A percentile compares a stretch with the other conserved stretches of the same genome.
These are phyloP conservation scores for Amphipoea lucens DNA, from an alignment of 2,888 invertebrate genomes.

Conservation along the genomic window DNA sequence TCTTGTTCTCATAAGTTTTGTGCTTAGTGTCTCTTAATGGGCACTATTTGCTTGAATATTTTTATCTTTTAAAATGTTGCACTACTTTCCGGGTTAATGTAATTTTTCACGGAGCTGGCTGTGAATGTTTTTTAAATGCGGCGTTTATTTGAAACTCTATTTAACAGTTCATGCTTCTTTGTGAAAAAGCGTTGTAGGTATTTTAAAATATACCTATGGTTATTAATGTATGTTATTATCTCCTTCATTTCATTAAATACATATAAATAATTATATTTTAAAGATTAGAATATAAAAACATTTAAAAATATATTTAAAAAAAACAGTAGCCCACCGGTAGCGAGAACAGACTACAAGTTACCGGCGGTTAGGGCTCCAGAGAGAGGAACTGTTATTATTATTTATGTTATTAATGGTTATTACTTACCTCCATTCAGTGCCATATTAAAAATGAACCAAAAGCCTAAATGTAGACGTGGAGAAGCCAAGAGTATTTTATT, in stretches of 20 bases:
- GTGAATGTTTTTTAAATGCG: slow-evolving; percentile 24
- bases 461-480: slow-evolving; percentile 54
- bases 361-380: no score
- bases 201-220: neutral
- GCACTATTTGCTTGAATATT: slow-evolving; percentile 58
- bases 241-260: no score
- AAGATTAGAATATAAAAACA: no score
- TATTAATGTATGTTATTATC: neutral
- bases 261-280: no score
- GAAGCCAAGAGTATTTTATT: slow-evolving; percentile 73
- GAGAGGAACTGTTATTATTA: no score
- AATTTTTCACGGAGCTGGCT: slow-evolving; percentile 29
- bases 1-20: slow-evolving; percentile 68
- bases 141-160: slow-evolving; percentile 23
- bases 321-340: no score
- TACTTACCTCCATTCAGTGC: neutral
- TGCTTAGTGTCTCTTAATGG: slow-evolving; percentile 64
- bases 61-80: slow-evolving; percentile 46
- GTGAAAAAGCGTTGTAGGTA: neutral
- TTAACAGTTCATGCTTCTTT: neutral
- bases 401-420: no score
- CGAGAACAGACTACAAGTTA: no score
- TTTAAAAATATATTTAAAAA: no score
- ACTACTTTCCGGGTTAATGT: slow-evolving; percentile 38
- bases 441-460: slow-evolving; percentile 50